Conservation (phyloP, 2,888 invertebrate species). For the Phasia obesa region DNA sequence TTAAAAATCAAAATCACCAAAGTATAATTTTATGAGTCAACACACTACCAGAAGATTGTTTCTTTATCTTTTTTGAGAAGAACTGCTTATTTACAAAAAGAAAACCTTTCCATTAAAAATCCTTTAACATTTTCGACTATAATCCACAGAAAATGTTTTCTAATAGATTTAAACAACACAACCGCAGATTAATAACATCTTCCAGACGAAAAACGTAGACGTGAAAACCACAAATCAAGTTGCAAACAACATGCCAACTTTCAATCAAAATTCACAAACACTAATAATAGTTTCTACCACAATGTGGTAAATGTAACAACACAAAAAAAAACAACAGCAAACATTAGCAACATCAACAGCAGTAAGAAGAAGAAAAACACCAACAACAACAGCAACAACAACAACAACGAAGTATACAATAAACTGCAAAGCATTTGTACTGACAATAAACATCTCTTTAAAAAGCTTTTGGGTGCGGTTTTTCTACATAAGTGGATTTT, state of each 20-base stretch:
- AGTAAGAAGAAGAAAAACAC: neutral
- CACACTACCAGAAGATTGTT: too few relatives aligned
- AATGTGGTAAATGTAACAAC: constrained; percentile 33
- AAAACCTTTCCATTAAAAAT: too few relatives aligned
- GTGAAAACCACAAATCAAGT: constrained; percentile 44
- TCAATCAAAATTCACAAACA: constrained; percentile 44
- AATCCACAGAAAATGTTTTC: neutral
- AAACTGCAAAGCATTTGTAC: constrained; percentile 42
- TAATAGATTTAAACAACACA: constrained; percentile 48
- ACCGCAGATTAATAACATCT: constrained; percentile 57
- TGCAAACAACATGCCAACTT: constrained; percentile 48
- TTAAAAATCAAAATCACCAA: too few relatives aligned
- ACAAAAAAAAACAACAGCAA: constrained; percentile 2
- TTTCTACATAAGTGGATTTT: constrained; percentile 70
- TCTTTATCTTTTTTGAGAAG: too few relatives aligned
- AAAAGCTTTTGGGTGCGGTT: constrained; percentile 69
- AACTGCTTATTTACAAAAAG: too few relatives aligned
- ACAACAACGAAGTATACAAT: constrained; percentile 25
- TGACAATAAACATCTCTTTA: constrained; percentile 64
- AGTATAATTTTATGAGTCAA: too few relatives aligned
- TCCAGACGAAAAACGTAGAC: constrained; percentile 23
- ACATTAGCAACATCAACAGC: too few relatives aligned
- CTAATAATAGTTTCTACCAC: constrained; percentile 51
- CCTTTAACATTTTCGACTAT: too few relatives aligned
- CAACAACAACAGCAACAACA: neutral